Percentiles rank a stretch among this genome's conserved stretches.
phyloP scores from a whole-genome alignment of 2,888 invertebrate genomes.

The Parnassius mnemosyne region DNA sequence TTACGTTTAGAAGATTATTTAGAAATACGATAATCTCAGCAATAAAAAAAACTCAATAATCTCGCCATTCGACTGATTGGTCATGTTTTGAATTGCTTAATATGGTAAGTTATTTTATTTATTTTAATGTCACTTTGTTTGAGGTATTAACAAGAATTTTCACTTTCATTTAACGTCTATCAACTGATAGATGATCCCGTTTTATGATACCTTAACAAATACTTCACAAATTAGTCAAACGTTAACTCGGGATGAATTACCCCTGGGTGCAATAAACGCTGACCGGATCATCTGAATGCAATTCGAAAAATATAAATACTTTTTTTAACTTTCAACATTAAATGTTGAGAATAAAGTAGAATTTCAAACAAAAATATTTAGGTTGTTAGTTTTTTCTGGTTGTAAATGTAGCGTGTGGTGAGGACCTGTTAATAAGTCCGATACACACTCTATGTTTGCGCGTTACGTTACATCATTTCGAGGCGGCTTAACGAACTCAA shows the following conservation, averaged over 20 bases:
- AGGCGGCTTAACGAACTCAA: slow-evolving; percentile 68
- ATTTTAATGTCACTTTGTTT: too few relatives aligned
- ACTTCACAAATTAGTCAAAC: slow-evolving; percentile 79
- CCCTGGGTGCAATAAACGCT: slow-evolving; percentile 75
- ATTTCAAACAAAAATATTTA: slow-evolving; percentile 22
- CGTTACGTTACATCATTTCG: slow-evolving; percentile 73
- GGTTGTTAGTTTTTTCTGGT: slow-evolving; percentile 35
- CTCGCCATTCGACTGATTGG: too few relatives aligned
- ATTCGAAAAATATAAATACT: slow-evolving; percentile 40
- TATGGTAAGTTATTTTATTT: too few relatives aligned
- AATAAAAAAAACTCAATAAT: too few relatives aligned
- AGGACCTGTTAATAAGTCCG: slow-evolving; percentile 74
- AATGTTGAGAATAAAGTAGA: slow-evolving; percentile 31
- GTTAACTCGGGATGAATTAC: slow-evolving; percentile 72
- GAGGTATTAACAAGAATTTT: slow-evolving; percentile 15
- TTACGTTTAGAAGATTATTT: too few relatives aligned
- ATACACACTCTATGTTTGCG: slow-evolving; percentile 71
- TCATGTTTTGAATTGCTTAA: too few relatives aligned
- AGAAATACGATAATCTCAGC: too few relatives aligned
- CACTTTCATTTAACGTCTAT: slow-evolving; percentile 34
- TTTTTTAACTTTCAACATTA: slow-evolving; percentile 34
- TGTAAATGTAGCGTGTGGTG: slow-evolving; percentile 41
- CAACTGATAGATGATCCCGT: slow-evolving; percentile 60
- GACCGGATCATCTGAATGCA: slow-evolving; percentile 65
- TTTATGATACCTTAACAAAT: slow-evolving; percentile 65